Percentiles rank a stretch among this genome's conserved stretches.
phyloP scores from a whole-genome alignment of 2,888 invertebrate species.

The Diplazon laetatorius region DNA sequence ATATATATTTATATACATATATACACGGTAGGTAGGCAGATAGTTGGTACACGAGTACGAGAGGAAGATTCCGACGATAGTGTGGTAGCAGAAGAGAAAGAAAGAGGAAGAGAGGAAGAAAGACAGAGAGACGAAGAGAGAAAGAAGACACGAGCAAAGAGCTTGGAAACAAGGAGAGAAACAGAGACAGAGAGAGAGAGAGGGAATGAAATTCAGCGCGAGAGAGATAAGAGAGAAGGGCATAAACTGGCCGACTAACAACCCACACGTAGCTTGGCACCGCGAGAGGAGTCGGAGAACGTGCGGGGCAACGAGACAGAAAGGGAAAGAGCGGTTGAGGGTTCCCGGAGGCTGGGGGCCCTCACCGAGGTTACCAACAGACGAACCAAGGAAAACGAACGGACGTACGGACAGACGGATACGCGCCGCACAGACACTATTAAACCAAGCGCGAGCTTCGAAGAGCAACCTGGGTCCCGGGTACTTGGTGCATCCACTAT shows the following conservation, averaged over 20 bases:
- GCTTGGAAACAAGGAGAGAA: no score
- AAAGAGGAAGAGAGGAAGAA: slow-evolving; percentile 36
- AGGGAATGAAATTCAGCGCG: slow-evolving; percentile 50
- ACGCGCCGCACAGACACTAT: slow-evolving; percentile 70
- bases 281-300: slow-evolving; percentile 61
- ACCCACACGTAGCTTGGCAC: slow-evolving; percentile 78
- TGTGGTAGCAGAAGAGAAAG: slow-evolving; percentile 54
- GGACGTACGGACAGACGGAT: slow-evolving; percentile 63
- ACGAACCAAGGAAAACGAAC: slow-evolving; percentile 63
- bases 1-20: slow-evolving; percentile 3
- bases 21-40: slow-evolving; percentile 38
- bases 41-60: slow-evolving; percentile 46
- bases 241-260: slow-evolving; percentile 81
- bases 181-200: slow-evolving; percentile 51
- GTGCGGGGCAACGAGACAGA: slow-evolving; percentile 51
- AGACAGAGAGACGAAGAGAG: slow-evolving; percentile 25
- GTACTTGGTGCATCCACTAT: slow-evolving; percentile 35
- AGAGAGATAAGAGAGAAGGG: slow-evolving; percentile 60
- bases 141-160: slow-evolving; percentile 64
- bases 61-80: slow-evolving; percentile 65
- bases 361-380: slow-evolving; percentile 62
- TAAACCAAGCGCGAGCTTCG: slow-evolving; percentile 66
- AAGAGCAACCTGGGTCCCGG: slow-evolving; percentile 49
- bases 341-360: slow-evolving; percentile 29
- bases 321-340: slow-evolving; percentile 64